Percentiles rank a stretch among this genome's conserved stretches.
Evolutionary conservation across 2,113 vertebrate species (phyloP).

Genomic region (Lophotis ruficrista): DNA sequence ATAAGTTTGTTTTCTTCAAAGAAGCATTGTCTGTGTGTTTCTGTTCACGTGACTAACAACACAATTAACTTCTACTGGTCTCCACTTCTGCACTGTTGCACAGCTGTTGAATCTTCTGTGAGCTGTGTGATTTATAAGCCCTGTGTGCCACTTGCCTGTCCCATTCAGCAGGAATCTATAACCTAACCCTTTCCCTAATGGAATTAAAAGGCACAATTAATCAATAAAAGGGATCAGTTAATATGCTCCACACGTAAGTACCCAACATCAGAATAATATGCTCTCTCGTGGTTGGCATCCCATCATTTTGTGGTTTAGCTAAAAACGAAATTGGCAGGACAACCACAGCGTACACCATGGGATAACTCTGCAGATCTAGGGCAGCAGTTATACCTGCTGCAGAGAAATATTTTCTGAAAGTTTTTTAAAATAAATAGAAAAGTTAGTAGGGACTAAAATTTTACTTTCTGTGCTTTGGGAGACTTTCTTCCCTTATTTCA

Average conservation of each 20-base stretch:
- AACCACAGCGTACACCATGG: neutral
- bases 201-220: slow-evolving; percentile 38
- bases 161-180: slow-evolving; percentile 28
- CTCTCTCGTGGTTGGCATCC: slow-evolving; percentile 30
- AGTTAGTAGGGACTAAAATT: slow-evolving; percentile 52
- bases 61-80: neutral
- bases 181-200: slow-evolving; percentile 8
- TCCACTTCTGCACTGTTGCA: neutral
- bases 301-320: slow-evolving; percentile 63
- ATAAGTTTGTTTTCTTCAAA: neutral
- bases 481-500: slow-evolving; percentile 71
- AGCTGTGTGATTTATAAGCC: slow-evolving; percentile 55
- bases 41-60: neutral
- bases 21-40: neutral
- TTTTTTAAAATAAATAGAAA: slow-evolving; percentile 63
- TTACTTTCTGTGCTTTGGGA: slow-evolving; percentile 55
- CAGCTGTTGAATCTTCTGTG: neutral
- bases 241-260: slow-evolving; percentile 41
- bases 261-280: slow-evolving; percentile 23
- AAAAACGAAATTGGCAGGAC: slow-evolving; percentile 62
- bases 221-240: slow-evolving; percentile 54
- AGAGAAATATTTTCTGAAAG: slow-evolving; percentile 53
- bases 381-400: slow-evolving; percentile 29
- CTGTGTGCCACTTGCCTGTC: slow-evolving; percentile 22
- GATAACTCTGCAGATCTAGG: slow-evolving; percentile 2